Conservation (phyloP, 2,113 vertebrate genomes). For the Smithornis capensis region DNA sequence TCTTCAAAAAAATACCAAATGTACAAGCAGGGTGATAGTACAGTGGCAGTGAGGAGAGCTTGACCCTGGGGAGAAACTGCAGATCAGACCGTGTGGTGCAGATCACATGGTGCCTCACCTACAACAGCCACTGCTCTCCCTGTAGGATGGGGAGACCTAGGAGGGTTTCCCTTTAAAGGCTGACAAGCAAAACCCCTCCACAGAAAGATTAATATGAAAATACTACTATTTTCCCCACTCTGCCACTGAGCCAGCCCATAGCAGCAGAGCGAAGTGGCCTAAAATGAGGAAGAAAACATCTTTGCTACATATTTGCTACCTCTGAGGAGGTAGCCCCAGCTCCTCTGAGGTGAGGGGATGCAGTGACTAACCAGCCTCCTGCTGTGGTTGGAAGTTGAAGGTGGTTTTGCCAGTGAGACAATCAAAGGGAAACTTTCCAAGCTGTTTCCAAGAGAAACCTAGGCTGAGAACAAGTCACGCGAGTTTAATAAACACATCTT, state of each 20-base stretch:
- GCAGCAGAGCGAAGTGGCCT: background rate
- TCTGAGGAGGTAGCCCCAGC: background rate
- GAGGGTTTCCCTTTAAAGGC: background rate
- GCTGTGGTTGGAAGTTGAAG: fast-evolving
- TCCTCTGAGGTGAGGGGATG: background rate
- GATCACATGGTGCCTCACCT: background rate
- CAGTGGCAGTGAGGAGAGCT: background rate
- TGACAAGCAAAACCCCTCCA: background rate
- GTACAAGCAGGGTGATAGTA: background rate
- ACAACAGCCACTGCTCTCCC: background rate
- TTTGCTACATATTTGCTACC: background rate
- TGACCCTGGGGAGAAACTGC: fast-evolving
- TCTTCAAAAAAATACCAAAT: background rate
- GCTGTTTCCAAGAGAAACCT: background rate
- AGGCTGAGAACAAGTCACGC: background rate
- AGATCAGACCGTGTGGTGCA: background rate
- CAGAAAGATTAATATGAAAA: background rate
- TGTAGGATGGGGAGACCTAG: background rate
- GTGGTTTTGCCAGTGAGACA: background rate
- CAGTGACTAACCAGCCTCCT: background rate
- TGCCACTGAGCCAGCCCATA: background rate
- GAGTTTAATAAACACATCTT: constrained; percentile 30
- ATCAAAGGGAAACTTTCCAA: background rate
- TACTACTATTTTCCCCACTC: background rate
- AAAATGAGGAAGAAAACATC: background rate